Conservation (phyloP, 30 jellyfish, hydroid and myxozoan genomes). For the Mastigias papua region DNA sequence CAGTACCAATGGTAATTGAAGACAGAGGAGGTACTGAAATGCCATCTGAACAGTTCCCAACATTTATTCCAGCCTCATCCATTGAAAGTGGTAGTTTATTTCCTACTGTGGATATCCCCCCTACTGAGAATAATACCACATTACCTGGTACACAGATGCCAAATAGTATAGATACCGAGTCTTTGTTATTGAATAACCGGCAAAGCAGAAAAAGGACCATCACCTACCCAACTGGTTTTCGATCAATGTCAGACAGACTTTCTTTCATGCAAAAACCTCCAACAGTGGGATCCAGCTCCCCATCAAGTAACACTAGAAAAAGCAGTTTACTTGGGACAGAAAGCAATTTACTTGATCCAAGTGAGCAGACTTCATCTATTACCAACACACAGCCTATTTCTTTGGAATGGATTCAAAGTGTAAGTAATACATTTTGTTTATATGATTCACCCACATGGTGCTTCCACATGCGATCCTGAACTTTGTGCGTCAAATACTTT, state of each 20-base stretch:
- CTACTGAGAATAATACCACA: not conserved
- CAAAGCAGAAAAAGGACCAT: conserved; percentile 7
- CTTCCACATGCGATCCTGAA: too few relatives aligned
- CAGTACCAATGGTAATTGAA: not conserved
- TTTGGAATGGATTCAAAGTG: conserved; percentile 62
- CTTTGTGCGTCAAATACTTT: too few relatives aligned
- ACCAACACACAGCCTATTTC: not conserved
- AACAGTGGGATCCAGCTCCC: not conserved
- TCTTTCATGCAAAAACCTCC: conserved; percentile 23
- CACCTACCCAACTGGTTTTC: conserved; percentile 40
- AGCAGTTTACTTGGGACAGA: not conserved
- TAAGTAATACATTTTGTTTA: not conserved
- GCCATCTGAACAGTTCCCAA: not conserved
- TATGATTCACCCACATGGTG: too few relatives aligned
- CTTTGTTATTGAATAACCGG: not conserved
- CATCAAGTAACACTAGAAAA: not conserved
- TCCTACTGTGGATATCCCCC: not conserved
- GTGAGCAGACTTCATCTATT: not conserved
- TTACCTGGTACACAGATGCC: not conserved
- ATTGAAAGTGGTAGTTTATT: not conserved
- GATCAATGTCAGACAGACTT: conserved; percentile 47
- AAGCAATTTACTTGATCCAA: not conserved
- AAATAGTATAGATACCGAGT: not conserved
- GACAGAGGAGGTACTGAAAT: not conserved
- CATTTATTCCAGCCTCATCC: not conserved